phyloP scores from a whole-genome alignment of 2,888 invertebrate genomes.

The Homarus gammarus region DNA sequence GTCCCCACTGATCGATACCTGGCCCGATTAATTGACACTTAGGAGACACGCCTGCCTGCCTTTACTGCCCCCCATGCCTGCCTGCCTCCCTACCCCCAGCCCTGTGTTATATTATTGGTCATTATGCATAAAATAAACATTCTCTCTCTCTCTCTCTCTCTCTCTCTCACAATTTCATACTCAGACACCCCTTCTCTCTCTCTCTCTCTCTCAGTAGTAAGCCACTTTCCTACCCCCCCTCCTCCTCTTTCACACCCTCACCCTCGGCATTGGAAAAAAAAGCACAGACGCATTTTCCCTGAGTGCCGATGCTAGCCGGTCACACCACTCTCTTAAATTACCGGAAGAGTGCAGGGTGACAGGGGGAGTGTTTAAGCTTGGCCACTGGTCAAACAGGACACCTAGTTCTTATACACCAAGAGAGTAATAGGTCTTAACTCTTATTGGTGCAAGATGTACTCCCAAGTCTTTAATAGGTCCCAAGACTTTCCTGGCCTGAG shows the following conservation, averaged over 20 bases:
- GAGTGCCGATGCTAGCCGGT: not conserved
- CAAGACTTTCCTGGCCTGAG: too few species aligned
- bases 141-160: constrained; percentile 26
- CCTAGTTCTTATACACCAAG: too few species aligned
- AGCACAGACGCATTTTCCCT: not conserved
- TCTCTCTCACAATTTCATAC: not conserved
- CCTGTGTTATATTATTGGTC: not conserved
- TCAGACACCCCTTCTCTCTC: constrained; percentile 5
- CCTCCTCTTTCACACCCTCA: not conserved
- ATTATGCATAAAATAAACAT: not conserved
- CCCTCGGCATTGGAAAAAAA: not conserved
- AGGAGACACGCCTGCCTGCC: not conserved
- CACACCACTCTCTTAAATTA: not conserved
- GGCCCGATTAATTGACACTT: constrained; percentile 40
- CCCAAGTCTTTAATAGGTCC: too few species aligned
- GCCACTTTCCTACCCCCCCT: constrained; percentile 1
- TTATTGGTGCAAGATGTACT: too few species aligned
- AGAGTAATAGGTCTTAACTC: too few species aligned
- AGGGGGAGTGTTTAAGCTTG: too few species aligned
- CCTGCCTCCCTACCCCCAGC: too few species aligned
- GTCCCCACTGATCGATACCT: constrained; percentile 29
- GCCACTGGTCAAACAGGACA: too few species aligned
- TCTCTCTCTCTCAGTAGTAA: not conserved
- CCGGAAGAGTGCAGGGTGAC: not conserved
- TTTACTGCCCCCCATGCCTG: not conserved